Conservation (phyloP, 2,113 vertebrate species). For the Arvicanthis niloticus region DNA sequence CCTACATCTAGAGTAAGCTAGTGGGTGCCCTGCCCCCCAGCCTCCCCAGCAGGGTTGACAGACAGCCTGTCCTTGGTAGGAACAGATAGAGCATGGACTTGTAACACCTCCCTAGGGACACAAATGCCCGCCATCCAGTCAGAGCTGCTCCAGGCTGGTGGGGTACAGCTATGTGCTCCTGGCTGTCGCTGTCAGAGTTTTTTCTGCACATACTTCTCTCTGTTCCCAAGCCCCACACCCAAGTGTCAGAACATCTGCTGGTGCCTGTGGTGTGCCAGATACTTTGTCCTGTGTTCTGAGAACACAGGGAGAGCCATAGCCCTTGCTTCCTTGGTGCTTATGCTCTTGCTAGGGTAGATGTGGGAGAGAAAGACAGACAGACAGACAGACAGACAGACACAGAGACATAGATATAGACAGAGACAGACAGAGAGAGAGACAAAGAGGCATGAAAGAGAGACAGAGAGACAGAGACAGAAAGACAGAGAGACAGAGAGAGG, state of each 20-base stretch:
- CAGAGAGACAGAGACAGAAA: background rate
- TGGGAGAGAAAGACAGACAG: background rate
- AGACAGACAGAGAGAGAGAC: background rate
- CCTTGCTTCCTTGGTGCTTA: background rate
- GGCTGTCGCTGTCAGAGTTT: background rate
- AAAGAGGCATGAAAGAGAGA: background rate
- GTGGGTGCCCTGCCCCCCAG: background rate
- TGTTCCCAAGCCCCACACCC: background rate
- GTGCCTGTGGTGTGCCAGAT: background rate
- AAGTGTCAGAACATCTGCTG: background rate
- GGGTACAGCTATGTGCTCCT: background rate
- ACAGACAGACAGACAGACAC: too few species aligned
- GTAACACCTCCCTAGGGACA: background rate
- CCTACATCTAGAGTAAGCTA: background rate
- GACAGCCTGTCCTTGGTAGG: background rate
- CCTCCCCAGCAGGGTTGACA: background rate
- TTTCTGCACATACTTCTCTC: background rate
- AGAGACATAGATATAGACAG: too few species aligned
- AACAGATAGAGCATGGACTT: background rate
- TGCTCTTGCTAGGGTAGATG: background rate
- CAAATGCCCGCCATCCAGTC: too few species aligned
- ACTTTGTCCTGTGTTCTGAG: background rate
- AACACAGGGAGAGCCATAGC: background rate
- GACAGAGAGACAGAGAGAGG: too few species aligned
- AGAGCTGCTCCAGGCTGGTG: too few species aligned